Conservation (phyloP, 2,888 invertebrate species). For the Suillia variegata region DNA sequence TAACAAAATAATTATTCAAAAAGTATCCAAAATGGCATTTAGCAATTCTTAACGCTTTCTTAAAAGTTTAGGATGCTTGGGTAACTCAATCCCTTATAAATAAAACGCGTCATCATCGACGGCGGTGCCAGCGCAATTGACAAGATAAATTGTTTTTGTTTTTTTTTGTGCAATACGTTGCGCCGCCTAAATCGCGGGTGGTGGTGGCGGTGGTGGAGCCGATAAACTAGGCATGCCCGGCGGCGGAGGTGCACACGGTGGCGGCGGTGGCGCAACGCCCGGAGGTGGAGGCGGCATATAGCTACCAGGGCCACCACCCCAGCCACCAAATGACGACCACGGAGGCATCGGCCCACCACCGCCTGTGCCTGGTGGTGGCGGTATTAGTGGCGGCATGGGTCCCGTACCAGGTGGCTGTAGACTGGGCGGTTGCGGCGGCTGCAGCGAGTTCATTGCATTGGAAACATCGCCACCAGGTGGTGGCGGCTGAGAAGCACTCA, state of each 20-base stretch:
- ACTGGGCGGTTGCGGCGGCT: conserved; percentile 50
- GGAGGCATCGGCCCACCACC: conserved; percentile 41
- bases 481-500: conserved; percentile 64
- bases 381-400: conserved; percentile 61
- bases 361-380: conserved; percentile 62
- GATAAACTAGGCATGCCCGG: conserved; percentile 64
- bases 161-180: too few species aligned
- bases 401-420: conserved; percentile 57
- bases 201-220: conserved; percentile 74
- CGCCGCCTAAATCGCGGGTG: conserved; percentile 52
- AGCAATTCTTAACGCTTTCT: too few species aligned
- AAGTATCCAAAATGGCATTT: too few species aligned
- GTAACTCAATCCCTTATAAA: too few species aligned
- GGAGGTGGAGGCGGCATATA: conserved; percentile 51
- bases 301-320: conserved; percentile 49
- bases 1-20: too few species aligned
- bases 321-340: conserved; percentile 40
- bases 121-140: neutral
- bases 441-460: conserved; percentile 48
- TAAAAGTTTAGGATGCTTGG: too few species aligned
- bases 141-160: too few species aligned
- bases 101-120: neutral
- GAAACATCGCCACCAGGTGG: conserved; percentile 59
- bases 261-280: conserved; percentile 64
- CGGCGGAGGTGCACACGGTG: conserved; percentile 64